A percentile compares a stretch with the other conserved stretches of the same genome.
phyloP scores from a whole-genome alignment of 2,797 vertebrate species.

The Gouania willdenowi region DNA sequence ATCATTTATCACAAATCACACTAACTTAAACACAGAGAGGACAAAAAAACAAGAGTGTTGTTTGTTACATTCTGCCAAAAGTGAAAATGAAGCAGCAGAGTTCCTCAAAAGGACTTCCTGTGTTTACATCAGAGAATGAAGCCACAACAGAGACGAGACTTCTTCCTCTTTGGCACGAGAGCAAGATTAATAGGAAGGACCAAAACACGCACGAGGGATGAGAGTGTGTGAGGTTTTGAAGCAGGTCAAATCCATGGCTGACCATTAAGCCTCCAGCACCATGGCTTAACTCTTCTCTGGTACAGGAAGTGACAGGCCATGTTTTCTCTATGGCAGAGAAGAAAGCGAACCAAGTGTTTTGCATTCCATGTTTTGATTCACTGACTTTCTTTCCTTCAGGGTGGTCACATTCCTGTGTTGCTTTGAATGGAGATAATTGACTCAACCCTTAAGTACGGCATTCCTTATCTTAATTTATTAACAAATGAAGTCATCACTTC shows the following conservation, averaged over 20 bases:
- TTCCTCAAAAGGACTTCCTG: slow-evolving; percentile 47
- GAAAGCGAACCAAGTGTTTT: slow-evolving; percentile 56
- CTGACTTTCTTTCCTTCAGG: not conserved
- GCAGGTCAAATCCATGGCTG: too few species aligned
- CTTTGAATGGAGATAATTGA: too few species aligned
- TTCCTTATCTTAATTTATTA: too few species aligned
- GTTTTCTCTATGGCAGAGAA: slow-evolving; percentile 72
- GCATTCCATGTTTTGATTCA: too few species aligned
- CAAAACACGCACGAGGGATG: too few species aligned
- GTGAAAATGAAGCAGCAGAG: too few species aligned
- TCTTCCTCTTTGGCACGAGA: slow-evolving; percentile 22
- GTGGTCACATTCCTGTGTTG: not conserved
- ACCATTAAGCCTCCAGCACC: too few species aligned
- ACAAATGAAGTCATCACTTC: too few species aligned
- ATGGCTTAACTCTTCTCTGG: too few species aligned
- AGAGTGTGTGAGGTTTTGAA: slow-evolving; percentile 61
- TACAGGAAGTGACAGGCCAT: slow-evolving; percentile 50
- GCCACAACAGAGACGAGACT: slow-evolving; percentile 26
- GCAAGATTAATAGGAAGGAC: not conserved
- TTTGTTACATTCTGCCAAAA: slow-evolving; percentile 6
- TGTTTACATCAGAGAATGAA: slow-evolving; percentile 49
- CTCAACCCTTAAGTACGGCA: too few species aligned
- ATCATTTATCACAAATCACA: too few species aligned
- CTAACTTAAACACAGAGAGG: slow-evolving; percentile 2
- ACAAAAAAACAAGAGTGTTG: not conserved